Base-by-base conservation (phyloP, 2,888 invertebrate species). In the Conops quadrifasciatus region DNA sequence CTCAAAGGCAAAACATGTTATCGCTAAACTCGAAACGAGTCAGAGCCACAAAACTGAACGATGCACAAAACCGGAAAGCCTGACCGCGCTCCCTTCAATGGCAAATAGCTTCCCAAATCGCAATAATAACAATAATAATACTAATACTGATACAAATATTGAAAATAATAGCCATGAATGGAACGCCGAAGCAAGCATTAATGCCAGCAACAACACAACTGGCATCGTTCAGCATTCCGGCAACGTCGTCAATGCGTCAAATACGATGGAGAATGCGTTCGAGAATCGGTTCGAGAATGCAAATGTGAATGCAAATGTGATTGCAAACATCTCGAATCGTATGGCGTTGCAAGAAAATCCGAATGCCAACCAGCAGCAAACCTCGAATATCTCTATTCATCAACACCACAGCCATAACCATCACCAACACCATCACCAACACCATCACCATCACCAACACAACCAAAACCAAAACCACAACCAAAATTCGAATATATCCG, bases 51-150 rank as follows among this genome's bases (percentile, higher is more conserved):
- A n/a, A n/a, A n/a, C n/a, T n/a, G 21, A 28, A 51, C 19, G 53
- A 24, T 19, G 47, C 64, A 64, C 71, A 70, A 70, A 67, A 51
- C 49, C 53, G 9, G n/a, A n/a, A n/a, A n/a, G n/a, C n/a, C n/a
- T n/a, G n/a, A n/a, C 75, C 71, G 71, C 71, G 72, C 74, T 71
- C 78, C 75, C 75, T 72, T 73, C 75, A 74, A 73, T 77, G 73
- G 74, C 73, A 62, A 70, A 78, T 77, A 81, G 77, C 78, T 36
- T 36, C 9, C 5, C 36, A 36, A 82, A 82, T 80, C 80, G 77
- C 78, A 82, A 82, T 81, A 82, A 83, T 82, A 82, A 83, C 81
- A 81, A 78, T 78, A 83, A 82, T 80, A 79, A 56, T 78, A n/a
- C 47, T 24, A 51, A 49, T 65, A 16, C 49, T 28, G 24, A 16